Percentiles rank a stretch among this genome's conserved stretches.
phyloP scores from a whole-genome alignment of 2,888 invertebrate species.

The Tiliacea citrago region DNA sequence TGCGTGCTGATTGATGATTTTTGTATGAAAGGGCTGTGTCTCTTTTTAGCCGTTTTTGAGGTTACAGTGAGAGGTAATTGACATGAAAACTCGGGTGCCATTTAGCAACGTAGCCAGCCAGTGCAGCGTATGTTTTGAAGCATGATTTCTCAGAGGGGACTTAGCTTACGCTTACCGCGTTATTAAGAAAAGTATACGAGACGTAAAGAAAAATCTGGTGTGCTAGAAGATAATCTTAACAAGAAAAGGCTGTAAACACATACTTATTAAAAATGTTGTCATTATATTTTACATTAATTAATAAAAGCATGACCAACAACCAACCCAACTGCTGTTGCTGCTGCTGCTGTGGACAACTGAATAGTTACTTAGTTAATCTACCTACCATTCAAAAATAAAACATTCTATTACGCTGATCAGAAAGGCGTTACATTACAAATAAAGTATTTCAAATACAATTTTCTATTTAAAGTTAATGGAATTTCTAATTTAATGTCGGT shows the following conservation, averaged over 20 bases:
- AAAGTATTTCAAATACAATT: not conserved
- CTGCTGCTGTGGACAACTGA: too few relatives aligned
- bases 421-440: not conserved
- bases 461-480: not conserved
- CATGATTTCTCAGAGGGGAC: not conserved
- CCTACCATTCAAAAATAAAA: not conserved
- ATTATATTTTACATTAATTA: not conserved
- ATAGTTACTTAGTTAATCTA: not conserved
- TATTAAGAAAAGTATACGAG: not conserved
- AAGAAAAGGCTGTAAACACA: not conserved
- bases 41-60: conserved; percentile 34
- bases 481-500: conserved; percentile 14
- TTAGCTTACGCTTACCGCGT: not conserved
- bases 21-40: conserved; percentile 21
- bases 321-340: too few relatives aligned
- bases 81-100: conserved; percentile 36
- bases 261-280: not conserved
- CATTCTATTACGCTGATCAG: not conserved
- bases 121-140: conserved; percentile 17
- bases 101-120: conserved; percentile 10
- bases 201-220: not conserved
- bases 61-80: conserved; percentile 48
- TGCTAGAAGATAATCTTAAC: not conserved
- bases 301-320: not conserved
- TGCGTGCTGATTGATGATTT: conserved; percentile 44